Percentiles rank a stretch among this genome's conserved stretches.
These are phyloP conservation scores for Esox masquinongy DNA, from an alignment of 2,797 vertebrate species.

Conservation along the genomic window DNA sequence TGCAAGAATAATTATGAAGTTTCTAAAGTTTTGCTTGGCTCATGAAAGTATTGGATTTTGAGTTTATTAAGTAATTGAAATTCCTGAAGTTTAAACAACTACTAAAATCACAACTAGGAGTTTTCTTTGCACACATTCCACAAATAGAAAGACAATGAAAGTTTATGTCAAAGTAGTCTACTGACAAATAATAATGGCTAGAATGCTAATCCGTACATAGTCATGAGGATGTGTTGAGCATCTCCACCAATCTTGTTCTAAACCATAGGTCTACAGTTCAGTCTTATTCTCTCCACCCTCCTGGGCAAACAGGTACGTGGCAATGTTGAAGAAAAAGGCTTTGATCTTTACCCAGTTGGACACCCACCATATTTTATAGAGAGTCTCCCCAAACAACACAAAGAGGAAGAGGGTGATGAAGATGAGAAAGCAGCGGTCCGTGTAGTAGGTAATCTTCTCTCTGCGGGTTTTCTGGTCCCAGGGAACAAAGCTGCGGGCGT, in stretches of 20 bases:
- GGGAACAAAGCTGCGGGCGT: conserved; percentile 53
- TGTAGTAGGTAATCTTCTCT: conserved; percentile 65
- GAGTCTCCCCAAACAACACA: conserved; percentile 53
- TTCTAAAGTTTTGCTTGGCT: not conserved
- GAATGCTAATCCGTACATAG: not conserved
- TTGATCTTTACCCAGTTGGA: conserved; percentile 55
- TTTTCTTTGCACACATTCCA: not conserved
- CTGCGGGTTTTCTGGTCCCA: conserved; percentile 73
- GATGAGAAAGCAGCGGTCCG: conserved; percentile 72
- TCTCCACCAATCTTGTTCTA: not conserved
- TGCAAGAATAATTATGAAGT: not conserved
- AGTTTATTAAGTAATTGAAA: not conserved
- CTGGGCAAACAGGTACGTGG: conserved; percentile 56
- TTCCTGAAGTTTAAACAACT: not conserved
- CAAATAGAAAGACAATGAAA: not conserved
- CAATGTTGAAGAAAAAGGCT: conserved; percentile 45
- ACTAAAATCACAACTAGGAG: not conserved
- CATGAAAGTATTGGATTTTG: not conserved
- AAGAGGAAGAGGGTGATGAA: conserved; percentile 57
- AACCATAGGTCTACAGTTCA: conserved; percentile 63
- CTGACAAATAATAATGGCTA: conserved; percentile 3
- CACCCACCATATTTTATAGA: conserved; percentile 75
- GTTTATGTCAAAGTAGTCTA: not conserved
- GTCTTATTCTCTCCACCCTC: conserved; percentile 63
- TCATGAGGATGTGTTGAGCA: not conserved